Evolutionary conservation across 2,113 vertebrate species (phyloP).

Genomic region (Ploceus nigricollis): DNA sequence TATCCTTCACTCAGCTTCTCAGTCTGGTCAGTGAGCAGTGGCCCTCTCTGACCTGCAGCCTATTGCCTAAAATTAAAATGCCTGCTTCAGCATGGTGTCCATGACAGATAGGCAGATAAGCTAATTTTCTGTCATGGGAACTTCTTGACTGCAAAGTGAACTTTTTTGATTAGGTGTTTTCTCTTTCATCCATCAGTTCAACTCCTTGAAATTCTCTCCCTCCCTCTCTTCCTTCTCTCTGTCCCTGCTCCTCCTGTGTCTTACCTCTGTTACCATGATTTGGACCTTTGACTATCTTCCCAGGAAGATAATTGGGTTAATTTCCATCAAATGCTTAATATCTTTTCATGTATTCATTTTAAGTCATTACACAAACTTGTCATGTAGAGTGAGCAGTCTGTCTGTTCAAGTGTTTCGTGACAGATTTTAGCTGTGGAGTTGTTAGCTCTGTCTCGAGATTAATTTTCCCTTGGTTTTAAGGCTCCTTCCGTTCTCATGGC

Average conservation of each 20-base stretch:
- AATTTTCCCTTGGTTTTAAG: conserved; percentile 13
- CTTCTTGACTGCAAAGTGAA: background rate
- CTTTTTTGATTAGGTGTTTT: background rate
- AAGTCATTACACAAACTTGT: background rate
- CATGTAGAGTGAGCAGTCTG: background rate
- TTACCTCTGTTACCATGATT: background rate
- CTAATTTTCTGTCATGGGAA: background rate
- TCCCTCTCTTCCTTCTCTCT: background rate
- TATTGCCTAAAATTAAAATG: background rate
- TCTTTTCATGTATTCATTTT: background rate
- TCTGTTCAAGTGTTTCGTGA: background rate
- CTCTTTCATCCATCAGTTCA: background rate
- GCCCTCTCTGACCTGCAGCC: background rate
- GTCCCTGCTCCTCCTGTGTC: background rate
- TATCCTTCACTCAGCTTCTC: background rate
- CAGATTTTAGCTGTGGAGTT: background rate
- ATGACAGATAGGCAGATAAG: background rate
- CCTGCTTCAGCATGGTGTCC: background rate
- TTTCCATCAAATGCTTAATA: background rate
- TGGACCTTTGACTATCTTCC: background rate
- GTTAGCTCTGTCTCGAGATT: background rate
- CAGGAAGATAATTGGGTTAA: background rate
- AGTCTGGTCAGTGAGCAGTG: background rate
- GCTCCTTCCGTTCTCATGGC: conserved; percentile 7
- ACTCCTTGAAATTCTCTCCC: background rate